Percentiles rank a stretch among this genome's conserved stretches.
Conservation (phyloP, 2,113 vertebrate genomes). For the Anolis sagrei region DNA sequence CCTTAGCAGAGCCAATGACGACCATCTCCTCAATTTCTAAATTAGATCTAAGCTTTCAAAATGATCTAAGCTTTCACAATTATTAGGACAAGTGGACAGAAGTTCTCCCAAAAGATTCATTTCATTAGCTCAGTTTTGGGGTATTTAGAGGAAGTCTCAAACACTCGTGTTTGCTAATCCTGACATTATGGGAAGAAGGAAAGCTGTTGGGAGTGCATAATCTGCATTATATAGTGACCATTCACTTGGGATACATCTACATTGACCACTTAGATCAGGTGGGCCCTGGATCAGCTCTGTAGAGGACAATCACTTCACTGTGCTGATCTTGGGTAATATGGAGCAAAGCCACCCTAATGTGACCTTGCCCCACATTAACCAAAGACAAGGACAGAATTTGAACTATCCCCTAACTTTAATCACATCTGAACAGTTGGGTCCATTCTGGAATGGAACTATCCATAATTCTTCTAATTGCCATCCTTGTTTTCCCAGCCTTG, state of each 20-base stretch:
- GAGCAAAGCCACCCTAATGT: no score
- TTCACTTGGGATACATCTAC: neutral
- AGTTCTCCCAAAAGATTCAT: neutral
- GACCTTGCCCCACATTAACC: no score
- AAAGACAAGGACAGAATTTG: no score
- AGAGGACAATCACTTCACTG: no score
- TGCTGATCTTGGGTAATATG: no score
- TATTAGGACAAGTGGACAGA: neutral
- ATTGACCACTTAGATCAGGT: neutral
- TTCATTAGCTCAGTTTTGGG: neutral
- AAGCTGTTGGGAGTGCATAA: neutral
- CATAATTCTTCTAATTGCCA: no score
- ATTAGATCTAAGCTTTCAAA: slow-evolving; percentile 17
- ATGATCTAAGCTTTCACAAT: neutral
- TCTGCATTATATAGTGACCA: neutral
- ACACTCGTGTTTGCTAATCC: no score
- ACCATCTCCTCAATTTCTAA: slow-evolving; percentile 22
- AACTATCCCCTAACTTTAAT: no score
- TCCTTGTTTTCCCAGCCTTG: no score
- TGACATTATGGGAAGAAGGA: neutral
- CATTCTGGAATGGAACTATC: no score
- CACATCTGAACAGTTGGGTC: no score
- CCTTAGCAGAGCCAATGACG: neutral
- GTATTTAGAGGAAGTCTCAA: neutral
- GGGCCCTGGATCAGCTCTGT: no score